Percentiles rank a stretch among this genome's conserved stretches.
Evolutionary conservation across 2,113 vertebrate genomes (phyloP).

Genomic region (Piaya cayana): DNA sequence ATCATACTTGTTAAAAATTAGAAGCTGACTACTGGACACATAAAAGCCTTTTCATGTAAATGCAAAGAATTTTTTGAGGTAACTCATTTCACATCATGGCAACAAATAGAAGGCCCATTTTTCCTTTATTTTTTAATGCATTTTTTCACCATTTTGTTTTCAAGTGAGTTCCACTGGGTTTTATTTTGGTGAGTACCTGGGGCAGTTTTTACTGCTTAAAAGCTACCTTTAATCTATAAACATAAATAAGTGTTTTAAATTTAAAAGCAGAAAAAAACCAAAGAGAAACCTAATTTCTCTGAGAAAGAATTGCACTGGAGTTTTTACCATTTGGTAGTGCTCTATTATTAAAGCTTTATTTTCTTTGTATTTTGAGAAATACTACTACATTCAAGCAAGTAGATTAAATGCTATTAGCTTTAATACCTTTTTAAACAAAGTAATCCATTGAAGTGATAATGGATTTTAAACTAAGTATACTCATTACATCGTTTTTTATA

Average conservation of each 20-base stretch:
- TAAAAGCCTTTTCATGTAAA: not conserved
- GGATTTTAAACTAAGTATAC: slow-evolving; percentile 73
- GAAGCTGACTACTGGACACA: not conserved
- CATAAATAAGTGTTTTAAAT: not conserved
- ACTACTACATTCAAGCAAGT: slow-evolving; percentile 57
- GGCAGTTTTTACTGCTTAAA: slow-evolving; percentile 4
- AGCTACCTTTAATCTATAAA: not conserved
- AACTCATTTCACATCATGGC: not conserved
- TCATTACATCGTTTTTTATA: slow-evolving; percentile 68
- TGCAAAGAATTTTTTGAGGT: not conserved
- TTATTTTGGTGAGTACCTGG: not conserved
- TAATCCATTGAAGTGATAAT: slow-evolving; percentile 71
- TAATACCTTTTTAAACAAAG: slow-evolving; percentile 74
- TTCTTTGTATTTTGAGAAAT: slow-evolving; percentile 59
- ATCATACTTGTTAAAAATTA: not conserved
- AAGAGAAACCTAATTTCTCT: slow-evolving; percentile 31
- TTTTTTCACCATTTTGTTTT: not conserved
- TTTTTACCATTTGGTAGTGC: slow-evolving; percentile 54
- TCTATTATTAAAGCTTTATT: slow-evolving; percentile 66
- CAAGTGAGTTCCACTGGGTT: not conserved
- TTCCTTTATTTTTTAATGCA: not conserved
- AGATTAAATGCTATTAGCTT: slow-evolving; percentile 75
- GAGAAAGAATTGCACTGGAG: slow-evolving; percentile 29
- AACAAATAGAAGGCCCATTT: not conserved
- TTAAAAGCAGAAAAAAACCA: slow-evolving; percentile 23